phyloP scores from a whole-genome alignment of 2,888 invertebrate species.

The Nyleta sp. region DNA sequence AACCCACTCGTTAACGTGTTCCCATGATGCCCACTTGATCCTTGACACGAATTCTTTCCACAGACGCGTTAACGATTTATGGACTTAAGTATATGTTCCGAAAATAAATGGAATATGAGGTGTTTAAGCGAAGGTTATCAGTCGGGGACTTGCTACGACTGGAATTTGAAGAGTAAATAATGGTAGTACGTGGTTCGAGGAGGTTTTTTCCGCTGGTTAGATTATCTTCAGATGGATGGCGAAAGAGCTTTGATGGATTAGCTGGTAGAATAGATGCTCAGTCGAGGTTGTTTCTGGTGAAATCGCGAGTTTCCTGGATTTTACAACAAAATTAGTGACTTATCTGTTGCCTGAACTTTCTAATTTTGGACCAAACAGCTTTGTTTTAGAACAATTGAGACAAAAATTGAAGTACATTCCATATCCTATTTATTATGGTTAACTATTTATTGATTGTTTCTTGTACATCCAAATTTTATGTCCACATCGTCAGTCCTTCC shows the following conservation, averaged over 20 bases:
- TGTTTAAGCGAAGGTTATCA: constrained; percentile 39
- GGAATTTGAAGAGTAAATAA: constrained; percentile 36
- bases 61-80: constrained; percentile 36
- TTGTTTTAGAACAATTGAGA: too few species aligned
- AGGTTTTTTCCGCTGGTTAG: constrained; percentile 16
- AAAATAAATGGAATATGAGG: constrained; percentile 44
- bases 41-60: constrained; percentile 51
- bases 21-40: constrained; percentile 53
- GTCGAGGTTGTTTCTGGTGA: neutral
- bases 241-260: constrained; percentile 10
- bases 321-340: neutral
- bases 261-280: neutral
- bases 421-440: too few species aligned
- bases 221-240: constrained; percentile 27
- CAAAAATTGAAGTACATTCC: too few species aligned
- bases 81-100: constrained; percentile 26
- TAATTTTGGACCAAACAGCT: too few species aligned
- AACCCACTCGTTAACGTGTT: constrained; percentile 52
- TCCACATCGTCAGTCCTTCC: too few species aligned
- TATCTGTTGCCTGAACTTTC: too few species aligned
- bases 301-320: neutral
- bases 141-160: constrained; percentile 25
- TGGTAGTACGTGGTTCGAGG: too few species aligned
- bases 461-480: too few species aligned
- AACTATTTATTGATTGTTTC: too few species aligned